Evolutionary conservation across 1,140 invertebrate species (phyloP).

Genomic region (Platorchestia sp.): DNA sequence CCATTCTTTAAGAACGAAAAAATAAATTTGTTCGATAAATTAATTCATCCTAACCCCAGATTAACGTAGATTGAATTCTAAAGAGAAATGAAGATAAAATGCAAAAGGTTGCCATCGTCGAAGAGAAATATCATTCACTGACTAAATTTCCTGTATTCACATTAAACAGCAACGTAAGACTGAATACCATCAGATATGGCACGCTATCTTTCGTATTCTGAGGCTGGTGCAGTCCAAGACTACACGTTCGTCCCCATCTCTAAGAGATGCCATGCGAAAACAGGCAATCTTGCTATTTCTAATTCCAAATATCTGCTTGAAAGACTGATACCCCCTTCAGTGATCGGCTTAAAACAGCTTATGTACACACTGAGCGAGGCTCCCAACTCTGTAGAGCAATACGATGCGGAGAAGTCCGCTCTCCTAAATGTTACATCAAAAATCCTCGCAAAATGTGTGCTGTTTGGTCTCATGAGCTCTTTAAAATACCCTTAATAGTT

Average conservation of each 20-base stretch:
- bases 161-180: background rate
- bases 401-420: background rate
- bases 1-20: background rate
- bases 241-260: background rate
- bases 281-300: background rate
- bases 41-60: background rate
- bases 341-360: conserved; percentile 36
- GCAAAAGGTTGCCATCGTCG: background rate
- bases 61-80: background rate
- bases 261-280: background rate
- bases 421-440: background rate
- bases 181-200: background rate
- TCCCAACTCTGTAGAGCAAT: background rate
- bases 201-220: background rate
- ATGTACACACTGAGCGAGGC: conserved; percentile 1
- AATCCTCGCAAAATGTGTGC: background rate
- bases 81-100: background rate
- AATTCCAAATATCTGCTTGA: conserved; percentile 36
- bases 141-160: background rate
- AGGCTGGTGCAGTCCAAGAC: background rate
- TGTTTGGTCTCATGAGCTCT: background rate
- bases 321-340: background rate
- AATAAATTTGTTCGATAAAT: background rate
- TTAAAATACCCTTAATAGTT: background rate
- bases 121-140: background rate